Base-by-base conservation (phyloP, 2,113 vertebrate species). In the Benthochromis sp. region DNA sequence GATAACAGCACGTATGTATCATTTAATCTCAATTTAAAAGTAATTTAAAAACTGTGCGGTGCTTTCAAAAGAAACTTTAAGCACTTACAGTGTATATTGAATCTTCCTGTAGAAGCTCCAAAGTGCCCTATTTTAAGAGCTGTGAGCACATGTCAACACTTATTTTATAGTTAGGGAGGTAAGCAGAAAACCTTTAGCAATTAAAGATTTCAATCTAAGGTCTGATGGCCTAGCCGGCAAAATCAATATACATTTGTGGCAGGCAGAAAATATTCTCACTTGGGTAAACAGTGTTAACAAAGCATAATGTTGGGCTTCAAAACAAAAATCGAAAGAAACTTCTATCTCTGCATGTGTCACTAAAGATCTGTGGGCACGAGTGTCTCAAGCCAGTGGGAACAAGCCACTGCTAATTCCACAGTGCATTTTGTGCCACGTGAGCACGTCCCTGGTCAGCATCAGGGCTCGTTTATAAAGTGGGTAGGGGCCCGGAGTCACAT, bases 391-490 rank as follows among this genome's bases (percentile, higher is more conserved):
- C 3, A n/a, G 73, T 4, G 45, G 73, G 73, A 78, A 52, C 45
- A 78, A 88, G 53, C 59, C 9, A 47, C 31, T 83, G 78, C 80
- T 86, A 81, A 84, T 71, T 85, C 86, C 7, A 38, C n/a, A 3
- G 79, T 27, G 83, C 55, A 8, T 81, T 92, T 89, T 84, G 43
- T 95, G 91, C 89, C 36, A 38, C 7, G 59, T 83, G 87, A 94
- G 87, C 90, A 90, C 53, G 50, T 90, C 88, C 27, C 54, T 31
- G 69, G 59, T 86, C 63, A 79, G 86, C 50, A 11, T 50, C 79
- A 1, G 24, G 54, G 45, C 84, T 95, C 84, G 90, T 96, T 94
- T 94, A 94, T 93, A 94, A 94, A 91, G 91, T 90, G 92, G 86
- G 90, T 3, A 69, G 61, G 40, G 88, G 54, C 90, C 87, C 1